These are phyloP conservation scores for Aphidoletes aphidimyza DNA, from an alignment of 2,888 invertebrate genomes.

Conservation along the genomic window DNA sequence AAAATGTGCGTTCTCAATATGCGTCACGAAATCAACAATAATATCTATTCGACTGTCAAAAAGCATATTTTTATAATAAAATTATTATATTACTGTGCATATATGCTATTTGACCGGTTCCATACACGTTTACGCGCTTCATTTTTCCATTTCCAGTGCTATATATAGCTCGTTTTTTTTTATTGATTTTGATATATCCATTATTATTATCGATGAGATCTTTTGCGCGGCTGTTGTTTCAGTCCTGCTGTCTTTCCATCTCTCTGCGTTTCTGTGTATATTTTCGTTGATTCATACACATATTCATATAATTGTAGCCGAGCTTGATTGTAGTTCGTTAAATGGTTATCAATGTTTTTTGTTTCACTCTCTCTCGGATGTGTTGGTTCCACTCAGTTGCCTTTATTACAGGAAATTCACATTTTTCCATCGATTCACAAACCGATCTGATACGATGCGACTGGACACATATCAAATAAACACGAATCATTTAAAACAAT, in stretches of 20 bases:
- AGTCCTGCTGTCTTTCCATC: background rate
- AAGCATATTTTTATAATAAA: background rate
- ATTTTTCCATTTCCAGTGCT: background rate
- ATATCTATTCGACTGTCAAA: no score
- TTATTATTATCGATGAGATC: conserved; percentile 7
- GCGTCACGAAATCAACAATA: no score
- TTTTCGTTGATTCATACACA: no score
- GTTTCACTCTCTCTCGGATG: conserved; percentile 40
- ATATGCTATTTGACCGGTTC: no score
- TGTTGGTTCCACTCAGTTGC: conserved; percentile 34
- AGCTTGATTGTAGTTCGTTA: background rate
- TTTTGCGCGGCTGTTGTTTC: background rate
- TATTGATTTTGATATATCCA: conserved; percentile 22
- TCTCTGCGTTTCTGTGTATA: background rate
- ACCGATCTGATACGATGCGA: background rate
- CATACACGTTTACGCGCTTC: no score
- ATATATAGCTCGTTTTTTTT: background rate
- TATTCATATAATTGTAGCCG: no score
- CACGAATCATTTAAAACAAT: conserved; percentile 8
- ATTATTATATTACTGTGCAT: no score
- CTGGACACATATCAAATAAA: background rate
- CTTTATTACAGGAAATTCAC: conserved; percentile 32
- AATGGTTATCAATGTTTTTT: background rate
- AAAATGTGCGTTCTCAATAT: no score
- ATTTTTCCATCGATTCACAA: conserved; percentile 40